These are phyloP conservation scores for Argyresthia albistria DNA, from an alignment of 2,888 invertebrate species.

Conservation along the genomic window DNA sequence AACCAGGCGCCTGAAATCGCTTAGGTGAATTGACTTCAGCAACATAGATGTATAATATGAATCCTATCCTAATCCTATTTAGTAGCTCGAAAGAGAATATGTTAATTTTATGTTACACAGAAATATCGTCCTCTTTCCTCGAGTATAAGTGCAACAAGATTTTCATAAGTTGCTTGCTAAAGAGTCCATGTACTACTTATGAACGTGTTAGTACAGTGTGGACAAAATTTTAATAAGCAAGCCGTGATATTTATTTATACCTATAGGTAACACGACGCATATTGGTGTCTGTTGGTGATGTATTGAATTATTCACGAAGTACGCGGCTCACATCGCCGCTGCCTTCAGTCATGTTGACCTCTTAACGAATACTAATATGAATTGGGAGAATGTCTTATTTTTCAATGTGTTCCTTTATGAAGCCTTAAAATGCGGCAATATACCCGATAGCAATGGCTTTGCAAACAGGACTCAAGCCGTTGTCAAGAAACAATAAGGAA, in stretches of 20 bases:
- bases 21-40: no score
- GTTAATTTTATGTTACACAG: no score
- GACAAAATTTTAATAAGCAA: background rate
- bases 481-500: background rate
- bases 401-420: background rate
- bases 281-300: conserved; percentile 25
- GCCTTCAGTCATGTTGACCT: conserved; percentile 10
- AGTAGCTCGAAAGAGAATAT: no score
- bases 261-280: conserved; percentile 28
- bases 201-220: no score
- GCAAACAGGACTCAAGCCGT: background rate
- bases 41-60: no score
- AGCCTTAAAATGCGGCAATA: background rate
- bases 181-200: no score
- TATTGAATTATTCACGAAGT: conserved; percentile 40
- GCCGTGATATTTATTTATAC: conserved; percentile 21
- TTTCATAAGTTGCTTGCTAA: no score
- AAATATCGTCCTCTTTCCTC: no score
- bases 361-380: conserved; percentile 34
- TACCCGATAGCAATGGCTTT: background rate
- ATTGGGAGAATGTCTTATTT: background rate
- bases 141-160: no score
- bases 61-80: no score
- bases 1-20: background rate
- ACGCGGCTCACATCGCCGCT: conserved; percentile 25